Evolutionary conservation across 1,140 invertebrate species (phyloP), one percentile per base, ranked within the genome.

Genomic region (Ganaspis sp.): DNA sequence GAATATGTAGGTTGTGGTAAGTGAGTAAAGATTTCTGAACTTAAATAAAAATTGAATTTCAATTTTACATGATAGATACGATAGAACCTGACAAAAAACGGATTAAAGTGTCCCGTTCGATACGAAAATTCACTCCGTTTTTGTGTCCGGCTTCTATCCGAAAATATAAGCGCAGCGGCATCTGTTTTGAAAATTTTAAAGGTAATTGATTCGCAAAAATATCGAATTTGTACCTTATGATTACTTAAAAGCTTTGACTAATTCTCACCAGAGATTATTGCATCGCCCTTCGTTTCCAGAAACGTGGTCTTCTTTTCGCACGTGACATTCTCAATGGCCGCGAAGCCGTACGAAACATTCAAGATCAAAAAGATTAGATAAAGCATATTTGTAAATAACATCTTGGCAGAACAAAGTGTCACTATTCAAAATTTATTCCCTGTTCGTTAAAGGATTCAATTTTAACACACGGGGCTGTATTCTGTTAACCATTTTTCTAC

Each of bases 201-300:
- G n/a, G n/a, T n/a, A n/a, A n/a, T n/a, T n/a, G n/a, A n/a, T n/a
- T n/a, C n/a, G n/a, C n/a, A n/a, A n/a, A n/a, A n/a, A n/a, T n/a
- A n/a, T n/a, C n/a, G n/a, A n/a, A 34, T 34, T 34, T 34, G 6
- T 34, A 3, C 29, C 29, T 34, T 34, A 34, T 34, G 6, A 23
- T 5, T 69, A 29, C 1, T 69, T 29, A 17, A 26, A 26, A 37
- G 17, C 54, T 29, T 17, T 34, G 11, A 34, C 15, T 45, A 64
- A 72, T 38, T 17, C 79, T 87, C 74, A 90, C 90, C 87, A 9
- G 86, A 86, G 29, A 91, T 75, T 19, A 90, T 75, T 40, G 85
- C 87, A n/a, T 90, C 86, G 5, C 88, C 89, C 8, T 85, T 77
- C n/a, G 77, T 83, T 72, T 90, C 87, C 34, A 87, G n/a, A 23